These are phyloP conservation scores for Busseola fusca DNA, from an alignment of 2,888 invertebrate genomes.

Conservation along the genomic window DNA sequence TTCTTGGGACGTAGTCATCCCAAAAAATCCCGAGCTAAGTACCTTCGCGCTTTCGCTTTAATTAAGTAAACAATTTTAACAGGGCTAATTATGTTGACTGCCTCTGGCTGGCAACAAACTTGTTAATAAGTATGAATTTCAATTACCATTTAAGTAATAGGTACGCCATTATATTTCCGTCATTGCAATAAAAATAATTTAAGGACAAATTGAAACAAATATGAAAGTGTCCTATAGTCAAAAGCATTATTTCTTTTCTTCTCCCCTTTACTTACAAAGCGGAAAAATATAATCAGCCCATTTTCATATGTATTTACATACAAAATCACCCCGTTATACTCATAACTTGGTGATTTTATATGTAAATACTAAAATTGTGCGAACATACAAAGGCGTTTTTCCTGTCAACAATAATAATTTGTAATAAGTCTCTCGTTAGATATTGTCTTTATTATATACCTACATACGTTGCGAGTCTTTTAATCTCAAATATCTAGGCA, in stretches of 20 bases:
- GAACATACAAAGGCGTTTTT: slow-evolving; percentile 9
- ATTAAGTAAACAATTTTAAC: not conserved
- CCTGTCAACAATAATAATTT: slow-evolving; percentile 30
- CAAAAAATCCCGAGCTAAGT: no score
- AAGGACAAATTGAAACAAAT: no score
- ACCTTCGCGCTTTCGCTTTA: no score
- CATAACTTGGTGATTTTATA: no score
- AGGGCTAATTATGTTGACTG: not conserved
- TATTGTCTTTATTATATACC: slow-evolving; percentile 33
- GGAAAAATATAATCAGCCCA: slow-evolving; percentile 8
- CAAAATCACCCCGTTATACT: slow-evolving; percentile 19
- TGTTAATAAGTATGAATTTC: not conserved
- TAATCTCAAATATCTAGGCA: not conserved
- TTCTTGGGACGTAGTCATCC: no score
- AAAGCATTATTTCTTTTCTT: not conserved
- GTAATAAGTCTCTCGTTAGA: slow-evolving; percentile 23
- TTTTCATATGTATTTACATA: no score
- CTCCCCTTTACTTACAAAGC: not conserved
- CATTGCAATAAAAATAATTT: not conserved
- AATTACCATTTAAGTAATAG: not conserved
- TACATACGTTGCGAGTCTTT: slow-evolving; percentile 8
- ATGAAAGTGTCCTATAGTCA: no score
- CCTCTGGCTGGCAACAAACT: not conserved
- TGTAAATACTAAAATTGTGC: no score
- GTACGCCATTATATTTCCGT: not conserved